phyloP scores from a whole-genome alignment of 2,113 vertebrate species.

The Toxotes jaculatrix region DNA sequence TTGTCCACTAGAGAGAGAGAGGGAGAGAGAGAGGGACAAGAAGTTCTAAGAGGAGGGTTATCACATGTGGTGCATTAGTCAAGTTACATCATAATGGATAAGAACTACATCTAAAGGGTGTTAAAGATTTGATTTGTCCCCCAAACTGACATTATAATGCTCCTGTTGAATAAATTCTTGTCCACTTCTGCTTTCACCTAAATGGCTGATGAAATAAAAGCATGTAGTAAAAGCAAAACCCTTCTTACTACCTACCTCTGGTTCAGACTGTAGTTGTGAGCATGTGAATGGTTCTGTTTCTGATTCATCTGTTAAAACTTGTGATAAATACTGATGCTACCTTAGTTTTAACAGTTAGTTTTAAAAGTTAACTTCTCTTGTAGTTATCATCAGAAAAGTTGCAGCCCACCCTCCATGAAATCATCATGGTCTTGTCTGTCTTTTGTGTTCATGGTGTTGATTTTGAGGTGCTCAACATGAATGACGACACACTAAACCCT shows the following conservation, averaged over 20 bases:
- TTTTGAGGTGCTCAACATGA: background rate
- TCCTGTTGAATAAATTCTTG: background rate
- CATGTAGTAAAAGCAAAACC: background rate
- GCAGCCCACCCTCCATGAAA: background rate
- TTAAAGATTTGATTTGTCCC: background rate
- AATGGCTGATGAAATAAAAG: background rate
- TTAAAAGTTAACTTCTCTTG: background rate
- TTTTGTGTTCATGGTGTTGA: background rate
- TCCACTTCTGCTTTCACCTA: constrained; percentile 13
- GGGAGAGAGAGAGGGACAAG: constrained; percentile 40
- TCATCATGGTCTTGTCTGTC: background rate
- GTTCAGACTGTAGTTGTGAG: background rate
- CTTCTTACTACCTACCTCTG: background rate
- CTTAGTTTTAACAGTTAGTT: constrained; percentile 5
- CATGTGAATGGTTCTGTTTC: too few relatives aligned
- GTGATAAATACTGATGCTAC: background rate
- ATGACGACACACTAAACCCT: constrained; percentile 11
- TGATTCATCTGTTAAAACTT: too few relatives aligned
- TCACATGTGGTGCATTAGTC: too few relatives aligned
- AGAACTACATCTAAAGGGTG: background rate
- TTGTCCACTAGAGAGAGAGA: constrained; percentile 86
- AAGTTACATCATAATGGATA: background rate
- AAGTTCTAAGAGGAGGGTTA: background rate
- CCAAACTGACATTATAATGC: background rate
- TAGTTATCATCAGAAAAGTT: background rate